Percentiles rank a stretch among this genome's conserved stretches.
phyloP scores from a whole-genome alignment of 2,113 vertebrate genomes.

The Hyperopisus bebe region DNA sequence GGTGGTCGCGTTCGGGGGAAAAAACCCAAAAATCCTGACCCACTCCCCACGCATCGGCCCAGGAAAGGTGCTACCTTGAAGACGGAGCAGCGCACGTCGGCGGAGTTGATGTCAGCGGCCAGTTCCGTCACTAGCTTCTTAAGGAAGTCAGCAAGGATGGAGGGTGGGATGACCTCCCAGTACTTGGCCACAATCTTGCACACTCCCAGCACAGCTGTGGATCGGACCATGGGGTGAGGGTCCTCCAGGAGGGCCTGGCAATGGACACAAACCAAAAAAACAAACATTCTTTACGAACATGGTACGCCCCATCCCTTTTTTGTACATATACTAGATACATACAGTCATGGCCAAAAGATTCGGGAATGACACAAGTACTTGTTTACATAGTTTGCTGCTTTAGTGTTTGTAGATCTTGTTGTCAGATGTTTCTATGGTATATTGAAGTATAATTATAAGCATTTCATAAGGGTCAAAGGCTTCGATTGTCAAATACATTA shows the following conservation, averaged over 20 bases:
- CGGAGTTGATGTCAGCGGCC: slow-evolving; percentile 68
- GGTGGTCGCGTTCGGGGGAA: neutral
- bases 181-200: slow-evolving; percentile 79
- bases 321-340: neutral
- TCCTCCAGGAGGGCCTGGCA: slow-evolving; percentile 81
- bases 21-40: neutral
- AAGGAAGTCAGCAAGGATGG: slow-evolving; percentile 74
- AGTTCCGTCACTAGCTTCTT: slow-evolving; percentile 76
- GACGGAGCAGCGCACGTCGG: slow-evolving; percentile 85
- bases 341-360: too few relatives aligned
- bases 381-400: too few relatives aligned
- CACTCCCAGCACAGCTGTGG: slow-evolving; percentile 74
- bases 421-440: too few relatives aligned
- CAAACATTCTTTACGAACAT: neutral
- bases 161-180: slow-evolving; percentile 87
- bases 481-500: too few relatives aligned
- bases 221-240: slow-evolving; percentile 78
- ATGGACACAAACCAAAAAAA: neutral
- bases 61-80: slow-evolving; percentile 70
- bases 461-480: too few relatives aligned
- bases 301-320: neutral
- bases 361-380: too few relatives aligned
- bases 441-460: too few relatives aligned
- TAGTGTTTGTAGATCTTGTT: too few relatives aligned
- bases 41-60: neutral